phyloP scores from a whole-genome alignment of 2,113 vertebrate genomes.

The Coptodon bakossiorum region DNA sequence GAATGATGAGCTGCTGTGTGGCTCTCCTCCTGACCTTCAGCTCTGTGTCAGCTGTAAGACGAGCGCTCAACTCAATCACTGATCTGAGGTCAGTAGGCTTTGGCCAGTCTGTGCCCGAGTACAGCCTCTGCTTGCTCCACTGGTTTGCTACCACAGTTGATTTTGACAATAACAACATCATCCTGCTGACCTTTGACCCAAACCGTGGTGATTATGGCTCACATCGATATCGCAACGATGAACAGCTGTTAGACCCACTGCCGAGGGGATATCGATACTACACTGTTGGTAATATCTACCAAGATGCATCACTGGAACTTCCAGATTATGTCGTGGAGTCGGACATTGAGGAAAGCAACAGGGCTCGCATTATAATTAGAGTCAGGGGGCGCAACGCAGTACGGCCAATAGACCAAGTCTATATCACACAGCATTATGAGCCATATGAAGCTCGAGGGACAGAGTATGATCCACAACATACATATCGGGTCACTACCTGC shows the following conservation, averaged over 20 bases:
- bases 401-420: neutral
- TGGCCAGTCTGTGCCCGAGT: fast-evolving
- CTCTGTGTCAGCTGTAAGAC: neutral
- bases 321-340: neutral
- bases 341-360: neutral
- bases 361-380: neutral
- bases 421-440: no score
- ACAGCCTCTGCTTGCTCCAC: neutral
- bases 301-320: neutral
- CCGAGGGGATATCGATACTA: no score
- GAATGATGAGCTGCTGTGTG: neutral
- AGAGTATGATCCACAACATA: no score
- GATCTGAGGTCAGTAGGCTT: neutral
- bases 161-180: neutral
- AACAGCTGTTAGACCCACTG: no score
- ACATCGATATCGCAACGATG: no score
- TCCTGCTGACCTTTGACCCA: neutral
- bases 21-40: neutral
- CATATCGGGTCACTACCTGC: neutral
- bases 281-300: neutral
- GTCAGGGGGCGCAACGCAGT: neutral
- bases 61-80: neutral
- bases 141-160: neutral
- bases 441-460: no score
- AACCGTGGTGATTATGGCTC: no score